Evolutionary conservation across 2,888 invertebrate genomes (phyloP).

Genomic region (Thymelicus acteon): DNA sequence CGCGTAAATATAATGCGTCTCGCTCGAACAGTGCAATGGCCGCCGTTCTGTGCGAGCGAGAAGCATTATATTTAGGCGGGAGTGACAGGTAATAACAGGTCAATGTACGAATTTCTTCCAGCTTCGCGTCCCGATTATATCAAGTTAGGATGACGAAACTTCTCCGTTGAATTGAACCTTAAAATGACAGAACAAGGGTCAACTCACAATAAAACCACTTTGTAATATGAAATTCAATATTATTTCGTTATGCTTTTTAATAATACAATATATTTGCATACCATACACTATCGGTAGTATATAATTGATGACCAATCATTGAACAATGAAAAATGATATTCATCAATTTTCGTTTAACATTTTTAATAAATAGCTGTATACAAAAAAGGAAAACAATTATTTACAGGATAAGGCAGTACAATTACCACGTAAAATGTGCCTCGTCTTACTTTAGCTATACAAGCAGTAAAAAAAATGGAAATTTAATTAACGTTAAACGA

Average conservation of each 20-base stretch:
- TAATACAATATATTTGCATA: conserved; percentile 85
- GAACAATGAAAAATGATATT: conserved; percentile 82
- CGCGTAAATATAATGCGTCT: too few species aligned
- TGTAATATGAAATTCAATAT: conserved; percentile 84
- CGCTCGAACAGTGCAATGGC: too few species aligned
- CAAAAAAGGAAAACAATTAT: conserved; percentile 83
- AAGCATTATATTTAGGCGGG: too few species aligned
- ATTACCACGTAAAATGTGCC: conserved; percentile 82
- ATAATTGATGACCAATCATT: conserved; percentile 83
- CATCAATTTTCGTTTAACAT: conserved; percentile 82
- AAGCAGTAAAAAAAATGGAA: conserved; percentile 80
- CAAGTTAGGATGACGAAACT: too few species aligned
- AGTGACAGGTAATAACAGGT: too few species aligned
- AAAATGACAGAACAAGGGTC: conserved; percentile 4
- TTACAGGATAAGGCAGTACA: conserved; percentile 84
- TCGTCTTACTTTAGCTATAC: conserved; percentile 81
- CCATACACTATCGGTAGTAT: conserved; percentile 83
- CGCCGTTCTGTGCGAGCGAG: too few species aligned
- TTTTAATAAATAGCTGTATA: conserved; percentile 86
- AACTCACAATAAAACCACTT: conserved; percentile 64
- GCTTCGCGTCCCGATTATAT: too few species aligned
- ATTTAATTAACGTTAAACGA: conserved; percentile 70
- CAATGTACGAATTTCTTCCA: too few species aligned
- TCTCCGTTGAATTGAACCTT: too few species aligned
- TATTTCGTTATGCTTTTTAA: conserved; percentile 85